Conservation (phyloP, 1,140 invertebrate genomes). For the Solenopsis invicta region DNA sequence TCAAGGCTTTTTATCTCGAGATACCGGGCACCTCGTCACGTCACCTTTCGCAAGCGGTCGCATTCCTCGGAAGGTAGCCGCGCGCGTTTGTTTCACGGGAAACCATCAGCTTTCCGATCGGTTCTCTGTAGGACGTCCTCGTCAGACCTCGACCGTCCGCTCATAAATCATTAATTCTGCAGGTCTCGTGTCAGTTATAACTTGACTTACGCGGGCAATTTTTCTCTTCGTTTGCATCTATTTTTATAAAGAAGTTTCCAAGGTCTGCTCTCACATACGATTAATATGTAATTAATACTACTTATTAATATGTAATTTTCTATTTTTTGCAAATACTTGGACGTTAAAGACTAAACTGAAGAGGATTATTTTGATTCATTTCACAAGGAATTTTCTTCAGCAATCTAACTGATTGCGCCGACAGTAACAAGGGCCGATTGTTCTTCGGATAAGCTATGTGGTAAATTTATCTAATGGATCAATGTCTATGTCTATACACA, state of each 20-base stretch:
- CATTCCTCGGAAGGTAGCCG: slow-evolving; percentile 32
- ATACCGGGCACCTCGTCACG: slow-evolving; percentile 21
- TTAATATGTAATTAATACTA: neutral
- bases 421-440: neutral
- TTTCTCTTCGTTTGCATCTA: neutral
- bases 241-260: neutral
- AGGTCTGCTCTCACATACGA: neutral
- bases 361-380: slow-evolving; percentile 10
- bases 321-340: neutral
- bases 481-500: too few species aligned
- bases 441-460: too few species aligned
- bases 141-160: neutral
- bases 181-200: neutral
- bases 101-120: slow-evolving; percentile 23
- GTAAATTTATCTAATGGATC: too few species aligned
- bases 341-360: neutral
- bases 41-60: slow-evolving; percentile 37
- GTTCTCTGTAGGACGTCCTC: neutral
- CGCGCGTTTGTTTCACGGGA: slow-evolving; percentile 10
- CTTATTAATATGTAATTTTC: neutral
- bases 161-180: slow-evolving; percentile 15
- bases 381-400: neutral
- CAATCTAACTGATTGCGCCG: neutral
- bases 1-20: slow-evolving; percentile 4
- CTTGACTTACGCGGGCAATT: neutral